A percentile compares a stretch with the other conserved stretches of the same genome.
These are phyloP conservation scores for Gordius sp. DNA, from an alignment of 2,888 invertebrate species.

Conservation along the genomic window DNA sequence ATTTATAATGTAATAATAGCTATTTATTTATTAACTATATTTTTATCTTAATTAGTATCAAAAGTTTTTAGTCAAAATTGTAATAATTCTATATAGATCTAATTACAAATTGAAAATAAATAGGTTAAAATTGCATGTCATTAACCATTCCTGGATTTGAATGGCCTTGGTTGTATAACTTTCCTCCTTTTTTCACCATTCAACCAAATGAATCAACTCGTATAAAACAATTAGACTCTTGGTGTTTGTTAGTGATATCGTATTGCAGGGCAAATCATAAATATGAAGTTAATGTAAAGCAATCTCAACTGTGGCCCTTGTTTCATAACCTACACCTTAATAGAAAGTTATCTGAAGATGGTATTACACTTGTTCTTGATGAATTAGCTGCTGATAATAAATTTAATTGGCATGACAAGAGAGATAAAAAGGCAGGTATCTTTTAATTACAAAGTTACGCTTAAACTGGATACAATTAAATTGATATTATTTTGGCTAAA, in stretches of 20 bases:
- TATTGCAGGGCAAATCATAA: neutral
- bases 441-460: too few relatives aligned
- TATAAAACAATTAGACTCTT: constrained; percentile 2
- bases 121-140: too few relatives aligned
- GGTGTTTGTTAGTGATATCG: neutral
- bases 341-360: constrained; percentile 6
- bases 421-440: neutral
- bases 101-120: too few relatives aligned
- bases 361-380: neutral
- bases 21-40: too few relatives aligned
- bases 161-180: constrained; percentile 1
- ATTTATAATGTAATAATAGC: too few relatives aligned
- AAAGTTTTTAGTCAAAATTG: too few relatives aligned
- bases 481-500: too few relatives aligned
- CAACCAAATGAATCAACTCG: constrained; percentile 8
- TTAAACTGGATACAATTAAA: too few relatives aligned
- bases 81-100: too few relatives aligned
- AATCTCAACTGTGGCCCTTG: neutral
- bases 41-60: too few relatives aligned
- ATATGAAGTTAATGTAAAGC: neutral
- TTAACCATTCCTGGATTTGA: neutral
- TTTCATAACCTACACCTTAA: neutral
- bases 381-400: neutral
- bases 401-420: constrained; percentile 9
- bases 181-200: constrained; percentile 12